Percentiles rank a stretch among this genome's conserved stretches.
phyloP scores from a whole-genome alignment of 2,888 invertebrate species.

The Lordiphosa fenestrarum region DNA sequence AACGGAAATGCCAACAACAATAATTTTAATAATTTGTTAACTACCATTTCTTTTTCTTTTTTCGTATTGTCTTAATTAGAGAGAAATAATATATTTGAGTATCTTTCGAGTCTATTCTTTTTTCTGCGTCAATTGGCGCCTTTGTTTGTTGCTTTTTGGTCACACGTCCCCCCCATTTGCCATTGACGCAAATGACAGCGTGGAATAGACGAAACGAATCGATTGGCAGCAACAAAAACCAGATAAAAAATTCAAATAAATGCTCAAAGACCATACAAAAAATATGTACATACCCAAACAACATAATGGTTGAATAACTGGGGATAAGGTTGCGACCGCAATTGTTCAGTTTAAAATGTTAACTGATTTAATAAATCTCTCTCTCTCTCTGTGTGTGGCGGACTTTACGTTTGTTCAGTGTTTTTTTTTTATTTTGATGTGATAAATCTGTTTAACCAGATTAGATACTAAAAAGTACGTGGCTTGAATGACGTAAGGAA shows the following conservation, averaged over 20 bases:
- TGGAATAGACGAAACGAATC: slow-evolving; percentile 13
- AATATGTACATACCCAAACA: slow-evolving; percentile 8
- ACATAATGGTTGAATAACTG: slow-evolving; percentile 17
- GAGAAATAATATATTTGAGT: not conserved
- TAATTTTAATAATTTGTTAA: not conserved
- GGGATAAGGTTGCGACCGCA: slow-evolving; percentile 33
- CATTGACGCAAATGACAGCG: slow-evolving; percentile 28
- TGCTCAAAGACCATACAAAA: slow-evolving; percentile 11
- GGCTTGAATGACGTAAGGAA: slow-evolving; percentile 19
- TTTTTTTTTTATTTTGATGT: slow-evolving; percentile 36
- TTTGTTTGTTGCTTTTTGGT: slow-evolving; percentile 10
- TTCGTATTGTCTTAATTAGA: not conserved
- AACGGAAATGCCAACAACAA: not conserved
- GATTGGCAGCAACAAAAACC: slow-evolving; percentile 20
- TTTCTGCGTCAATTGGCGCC: slow-evolving; percentile 6
- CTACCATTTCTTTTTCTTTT: not conserved
- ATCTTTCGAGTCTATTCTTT: slow-evolving; percentile 8
- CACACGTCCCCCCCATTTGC: slow-evolving; percentile 6
- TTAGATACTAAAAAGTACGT: slow-evolving; percentile 56
- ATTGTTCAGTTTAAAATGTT: slow-evolving; percentile 38
- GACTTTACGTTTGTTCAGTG: slow-evolving; percentile 28
- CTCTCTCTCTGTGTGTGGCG: not conserved
- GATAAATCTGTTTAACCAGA: slow-evolving; percentile 66
- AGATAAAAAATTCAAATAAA: slow-evolving; percentile 15
- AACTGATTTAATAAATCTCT: slow-evolving; percentile 45